A percentile compares a stretch with the other conserved stretches of the same genome.
These are phyloP conservation scores for Lophotis ruficrista DNA, from an alignment of 2,113 vertebrate species.

Conservation along the genomic window DNA sequence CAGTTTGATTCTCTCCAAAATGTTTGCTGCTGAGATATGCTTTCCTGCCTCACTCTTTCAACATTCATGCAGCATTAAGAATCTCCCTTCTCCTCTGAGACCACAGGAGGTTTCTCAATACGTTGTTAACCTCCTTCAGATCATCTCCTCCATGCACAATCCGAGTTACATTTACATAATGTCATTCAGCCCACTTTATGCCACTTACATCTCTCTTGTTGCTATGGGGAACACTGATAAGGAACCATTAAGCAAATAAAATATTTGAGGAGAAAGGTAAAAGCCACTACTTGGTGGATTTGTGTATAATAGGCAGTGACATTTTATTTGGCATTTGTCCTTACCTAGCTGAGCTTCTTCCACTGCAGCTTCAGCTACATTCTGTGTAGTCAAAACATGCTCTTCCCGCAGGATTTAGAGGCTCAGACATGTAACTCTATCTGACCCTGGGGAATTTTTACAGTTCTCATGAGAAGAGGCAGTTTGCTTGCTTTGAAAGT, in stretches of 20 bases:
- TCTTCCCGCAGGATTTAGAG: not conserved
- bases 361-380: not conserved
- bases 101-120: conserved; percentile 11
- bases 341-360: not conserved
- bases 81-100: not conserved
- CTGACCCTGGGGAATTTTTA: not conserved
- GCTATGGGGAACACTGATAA: conserved; percentile 47
- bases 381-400: conserved; percentile 4
- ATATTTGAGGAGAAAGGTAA: not conserved
- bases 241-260: conserved; percentile 48
- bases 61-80: not conserved
- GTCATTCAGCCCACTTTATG: conserved; percentile 30
- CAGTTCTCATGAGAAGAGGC: not conserved
- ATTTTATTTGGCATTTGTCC: conserved; percentile 13
- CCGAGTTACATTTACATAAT: not conserved
- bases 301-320: not conserved
- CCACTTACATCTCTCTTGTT: conserved; percentile 36
- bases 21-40: not conserved
- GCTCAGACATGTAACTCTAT: not conserved
- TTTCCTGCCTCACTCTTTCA: not conserved
- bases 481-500: not conserved
- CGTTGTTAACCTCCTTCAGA: conserved; percentile 1
- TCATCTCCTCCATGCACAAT: not conserved
- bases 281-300: not conserved
- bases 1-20: not conserved